These are phyloP conservation scores for Boloria selene DNA, from an alignment of 2,888 invertebrate genomes.

Conservation along the genomic window DNA sequence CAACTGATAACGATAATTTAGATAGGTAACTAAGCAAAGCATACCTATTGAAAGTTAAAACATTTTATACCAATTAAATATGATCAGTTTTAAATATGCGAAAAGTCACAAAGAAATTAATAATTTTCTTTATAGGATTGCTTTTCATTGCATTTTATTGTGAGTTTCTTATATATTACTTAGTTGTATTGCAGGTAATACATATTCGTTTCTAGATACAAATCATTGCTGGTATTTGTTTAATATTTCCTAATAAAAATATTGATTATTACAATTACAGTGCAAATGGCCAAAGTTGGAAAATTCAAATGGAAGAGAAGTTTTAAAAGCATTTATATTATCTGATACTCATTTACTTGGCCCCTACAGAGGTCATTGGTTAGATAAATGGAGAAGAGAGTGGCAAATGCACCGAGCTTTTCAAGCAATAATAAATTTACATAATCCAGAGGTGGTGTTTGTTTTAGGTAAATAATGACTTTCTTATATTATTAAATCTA, in stretches of 20 bases:
- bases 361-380: conserved; percentile 93
- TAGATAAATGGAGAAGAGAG: conserved; percentile 96
- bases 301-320: conserved; percentile 43
- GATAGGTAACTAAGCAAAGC: neutral
- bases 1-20: too few species aligned
- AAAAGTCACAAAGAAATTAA: conserved; percentile 55
- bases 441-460: conserved; percentile 94
- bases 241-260: conserved; percentile 56
- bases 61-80: conserved; percentile 3
- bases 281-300: conserved; percentile 87
- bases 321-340: conserved; percentile 89
- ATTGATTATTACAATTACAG: conserved; percentile 57
- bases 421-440: conserved; percentile 89
- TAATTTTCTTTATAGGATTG: conserved; percentile 54
- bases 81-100: conserved; percentile 50
- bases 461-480: conserved; percentile 85
- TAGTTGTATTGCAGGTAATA: conserved; percentile 61
- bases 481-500: neutral
- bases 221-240: neutral
- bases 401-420: conserved; percentile 98
- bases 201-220: neutral
- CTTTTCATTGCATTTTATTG: conserved; percentile 59
- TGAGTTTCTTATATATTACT: conserved; percentile 68
- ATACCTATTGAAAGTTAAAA: neutral
- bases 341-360: conserved; percentile 97